phyloP scores from a whole-genome alignment of 2,888 invertebrate species.

The Chromoteleia sp. region DNA sequence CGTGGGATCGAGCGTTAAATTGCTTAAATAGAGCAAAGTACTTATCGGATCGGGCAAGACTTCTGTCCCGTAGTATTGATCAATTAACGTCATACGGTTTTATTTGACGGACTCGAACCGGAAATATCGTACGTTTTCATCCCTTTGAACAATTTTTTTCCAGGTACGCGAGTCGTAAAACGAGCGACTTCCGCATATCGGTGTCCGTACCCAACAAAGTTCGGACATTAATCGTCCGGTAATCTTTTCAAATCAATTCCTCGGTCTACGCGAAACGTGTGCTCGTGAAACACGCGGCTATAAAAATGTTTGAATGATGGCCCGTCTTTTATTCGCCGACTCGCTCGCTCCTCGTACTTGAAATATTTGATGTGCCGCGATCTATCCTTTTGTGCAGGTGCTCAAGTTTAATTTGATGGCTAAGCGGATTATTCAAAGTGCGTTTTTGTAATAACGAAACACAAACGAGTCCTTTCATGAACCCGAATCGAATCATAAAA shows the following conservation, averaged over 20 bases:
- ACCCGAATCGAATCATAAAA: conserved; percentile 10
- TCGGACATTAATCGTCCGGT: conserved; percentile 57
- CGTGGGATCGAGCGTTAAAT: conserved; percentile 20
- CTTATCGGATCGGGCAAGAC: conserved; percentile 26
- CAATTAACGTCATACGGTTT: conserved; percentile 39
- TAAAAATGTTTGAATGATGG: conserved; percentile 59
- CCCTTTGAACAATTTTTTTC: conserved; percentile 22
- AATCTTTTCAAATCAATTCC: conserved; percentile 62
- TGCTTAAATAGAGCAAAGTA: conserved; percentile 27
- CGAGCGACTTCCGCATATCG: conserved; percentile 51
- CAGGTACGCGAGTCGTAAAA: conserved; percentile 44
- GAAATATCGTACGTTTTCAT: conserved; percentile 34
- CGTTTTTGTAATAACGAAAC: conserved; percentile 43
- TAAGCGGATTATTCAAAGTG: conserved; percentile 24
- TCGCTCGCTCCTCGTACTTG: conserved; percentile 26
- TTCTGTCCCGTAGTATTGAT: background rate
- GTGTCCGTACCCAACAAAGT: conserved; percentile 41
- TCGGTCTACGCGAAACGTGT: conserved; percentile 36
- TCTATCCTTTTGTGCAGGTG: conserved; percentile 49
- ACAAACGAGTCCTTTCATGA: conserved; percentile 25
- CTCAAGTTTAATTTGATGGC: conserved; percentile 35
- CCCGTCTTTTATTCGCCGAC: conserved; percentile 37
- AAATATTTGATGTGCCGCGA: conserved; percentile 43
- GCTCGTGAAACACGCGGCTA: conserved; percentile 40
- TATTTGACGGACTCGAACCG: conserved; percentile 22